phyloP scores from a whole-genome alignment of 2,797 vertebrate genomes.

The Neopelma chrysocephalum region DNA sequence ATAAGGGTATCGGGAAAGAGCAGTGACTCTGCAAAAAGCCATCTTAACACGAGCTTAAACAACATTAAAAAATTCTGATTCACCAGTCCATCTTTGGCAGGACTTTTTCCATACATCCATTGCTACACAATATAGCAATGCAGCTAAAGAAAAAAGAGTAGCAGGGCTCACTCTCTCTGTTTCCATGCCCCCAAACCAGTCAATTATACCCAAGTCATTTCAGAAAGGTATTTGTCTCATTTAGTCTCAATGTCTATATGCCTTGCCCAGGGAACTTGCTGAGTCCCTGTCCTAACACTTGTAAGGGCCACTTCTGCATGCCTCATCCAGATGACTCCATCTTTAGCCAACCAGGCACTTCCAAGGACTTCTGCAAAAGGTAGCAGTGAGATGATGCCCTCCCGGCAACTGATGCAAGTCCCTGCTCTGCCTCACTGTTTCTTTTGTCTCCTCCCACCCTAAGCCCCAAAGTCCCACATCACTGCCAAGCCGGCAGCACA shows the following conservation, averaged over 20 bases:
- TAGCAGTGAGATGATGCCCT: background rate
- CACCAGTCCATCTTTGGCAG: too few relatives aligned
- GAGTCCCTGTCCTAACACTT: background rate
- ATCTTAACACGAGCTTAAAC: too few relatives aligned
- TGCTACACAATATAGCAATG: background rate
- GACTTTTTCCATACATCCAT: too few relatives aligned
- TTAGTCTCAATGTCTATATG: background rate
- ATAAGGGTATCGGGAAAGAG: too few relatives aligned
- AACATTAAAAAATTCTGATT: too few relatives aligned
- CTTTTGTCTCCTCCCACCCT: background rate
- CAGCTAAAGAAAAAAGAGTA: background rate
- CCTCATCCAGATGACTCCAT: accelerated
- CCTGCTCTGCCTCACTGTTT: background rate
- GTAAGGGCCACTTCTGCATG: accelerated
- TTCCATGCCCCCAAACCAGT: background rate
- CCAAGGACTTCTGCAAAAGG: background rate
- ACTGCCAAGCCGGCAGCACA: background rate
- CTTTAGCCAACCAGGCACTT: accelerated
- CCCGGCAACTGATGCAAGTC: background rate
- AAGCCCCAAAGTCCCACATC: accelerated
- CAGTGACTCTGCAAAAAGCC: too few relatives aligned
- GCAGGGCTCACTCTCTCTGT: background rate
- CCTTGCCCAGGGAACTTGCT: accelerated
- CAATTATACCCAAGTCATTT: background rate
- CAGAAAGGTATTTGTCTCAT: background rate